phyloP scores from a whole-genome alignment of 2,113 vertebrate species.

The Aepyceros melampus region DNA sequence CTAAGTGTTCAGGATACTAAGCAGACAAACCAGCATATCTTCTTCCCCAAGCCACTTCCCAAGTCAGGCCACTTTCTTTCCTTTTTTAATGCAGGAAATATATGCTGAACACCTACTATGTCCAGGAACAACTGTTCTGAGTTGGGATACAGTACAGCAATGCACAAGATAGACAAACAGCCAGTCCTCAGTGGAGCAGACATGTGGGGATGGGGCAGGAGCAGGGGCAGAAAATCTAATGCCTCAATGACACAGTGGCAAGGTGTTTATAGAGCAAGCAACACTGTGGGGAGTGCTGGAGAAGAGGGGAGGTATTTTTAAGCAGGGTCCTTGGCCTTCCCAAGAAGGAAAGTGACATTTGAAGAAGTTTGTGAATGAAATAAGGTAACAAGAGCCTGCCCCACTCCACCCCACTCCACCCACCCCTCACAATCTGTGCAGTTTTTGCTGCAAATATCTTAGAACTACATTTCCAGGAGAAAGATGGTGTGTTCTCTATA shows the following conservation, averaged over 20 bases:
- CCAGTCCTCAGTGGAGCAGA: neutral
- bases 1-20: neutral
- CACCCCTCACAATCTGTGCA: neutral
- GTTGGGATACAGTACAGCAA: neutral
- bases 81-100: neutral
- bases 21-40: neutral
- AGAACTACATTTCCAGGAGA: neutral
- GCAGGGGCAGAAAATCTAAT: neutral
- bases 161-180: neutral
- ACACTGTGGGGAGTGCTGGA: rapidly evolving
- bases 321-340: neutral
- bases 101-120: neutral
- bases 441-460: neutral
- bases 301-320: neutral
- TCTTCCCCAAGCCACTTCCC: neutral
- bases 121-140: neutral
- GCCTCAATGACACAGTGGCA: neutral
- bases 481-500: neutral
- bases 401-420: neutral
- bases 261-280: neutral
- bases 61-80: neutral
- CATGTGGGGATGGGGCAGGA: neutral
- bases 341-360: neutral
- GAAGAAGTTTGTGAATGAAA: neutral
- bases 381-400: neutral